Evolutionary conservation across 2,888 invertebrate genomes (phyloP).

Genomic region (Xestia ashworthii): DNA sequence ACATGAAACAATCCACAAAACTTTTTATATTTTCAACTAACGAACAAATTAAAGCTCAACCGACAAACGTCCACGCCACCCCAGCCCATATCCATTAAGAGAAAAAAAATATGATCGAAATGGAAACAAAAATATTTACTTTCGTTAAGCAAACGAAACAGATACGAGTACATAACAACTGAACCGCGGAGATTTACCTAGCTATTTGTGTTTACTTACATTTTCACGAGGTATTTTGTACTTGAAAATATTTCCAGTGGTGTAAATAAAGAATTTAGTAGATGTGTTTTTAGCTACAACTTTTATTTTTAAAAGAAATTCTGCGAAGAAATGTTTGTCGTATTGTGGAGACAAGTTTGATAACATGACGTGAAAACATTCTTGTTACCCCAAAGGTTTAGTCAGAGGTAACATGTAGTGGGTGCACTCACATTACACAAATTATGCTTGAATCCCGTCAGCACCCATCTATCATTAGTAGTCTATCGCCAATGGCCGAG

Average conservation of each 20-base stretch:
- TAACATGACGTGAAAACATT: neutral
- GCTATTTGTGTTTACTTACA: conserved; percentile 37
- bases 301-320: conserved; percentile 11
- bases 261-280: conserved; percentile 9
- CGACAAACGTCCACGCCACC: conserved; percentile 19
- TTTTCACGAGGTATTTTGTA: conserved; percentile 25
- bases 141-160: conserved; percentile 31
- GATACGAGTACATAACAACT: conserved; percentile 23
- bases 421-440: neutral
- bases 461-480: no score
- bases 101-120: conserved; percentile 48
- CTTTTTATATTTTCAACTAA: conserved; percentile 17
- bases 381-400: neutral
- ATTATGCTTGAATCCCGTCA: neutral
- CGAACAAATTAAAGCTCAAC: conserved; percentile 17
- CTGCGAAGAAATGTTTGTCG: neutral
- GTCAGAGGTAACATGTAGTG: neutral
- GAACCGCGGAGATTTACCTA: conserved; percentile 12
- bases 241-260: conserved; percentile 36
- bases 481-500: neutral
- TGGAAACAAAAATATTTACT: conserved; percentile 45
- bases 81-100: conserved; percentile 29
- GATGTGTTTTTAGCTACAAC: neutral
- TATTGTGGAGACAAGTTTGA: neutral
- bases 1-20: neutral